Evolutionary conservation across 23 tunicate species (phyloP).

Genomic region (Trididemnum clinides): DNA sequence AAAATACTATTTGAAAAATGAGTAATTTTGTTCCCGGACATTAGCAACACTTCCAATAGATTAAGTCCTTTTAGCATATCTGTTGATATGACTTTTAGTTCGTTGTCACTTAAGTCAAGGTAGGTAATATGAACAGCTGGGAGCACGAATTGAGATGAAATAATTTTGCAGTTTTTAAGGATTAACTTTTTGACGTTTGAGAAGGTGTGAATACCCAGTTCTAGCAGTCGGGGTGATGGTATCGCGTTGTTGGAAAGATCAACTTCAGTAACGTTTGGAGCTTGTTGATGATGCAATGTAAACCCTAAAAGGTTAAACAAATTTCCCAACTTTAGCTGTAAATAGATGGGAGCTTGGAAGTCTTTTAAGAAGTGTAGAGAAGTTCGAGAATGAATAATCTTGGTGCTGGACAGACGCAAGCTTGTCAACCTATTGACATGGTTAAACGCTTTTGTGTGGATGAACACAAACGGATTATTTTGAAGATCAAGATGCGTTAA

Average conservation of each 20-base stretch:
- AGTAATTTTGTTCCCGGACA: not conserved
- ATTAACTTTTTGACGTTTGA: not conserved
- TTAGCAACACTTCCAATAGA: not conserved
- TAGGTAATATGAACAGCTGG: not conserved
- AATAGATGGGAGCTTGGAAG: not conserved
- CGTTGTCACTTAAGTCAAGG: conserved; percentile 2
- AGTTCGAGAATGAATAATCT: not conserved
- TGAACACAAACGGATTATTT: not conserved
- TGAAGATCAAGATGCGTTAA: not conserved
- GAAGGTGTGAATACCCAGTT: not conserved
- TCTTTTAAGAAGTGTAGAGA: not conserved
- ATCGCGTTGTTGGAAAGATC: not conserved
- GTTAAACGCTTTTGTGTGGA: not conserved
- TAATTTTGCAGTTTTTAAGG: not conserved
- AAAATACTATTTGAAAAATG: not conserved
- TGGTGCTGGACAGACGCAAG: not conserved
- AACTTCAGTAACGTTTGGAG: not conserved
- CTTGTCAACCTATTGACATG: not conserved
- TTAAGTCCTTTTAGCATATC: not conserved
- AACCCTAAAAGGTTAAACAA: not conserved
- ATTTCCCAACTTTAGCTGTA: not conserved
- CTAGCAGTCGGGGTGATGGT: not conserved
- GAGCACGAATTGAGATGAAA: not conserved
- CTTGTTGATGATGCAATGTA: not conserved
- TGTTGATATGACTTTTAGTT: not conserved